Base-by-base conservation (phyloP, 2,888 invertebrate species). In the Oligia fasciuncula region DNA sequence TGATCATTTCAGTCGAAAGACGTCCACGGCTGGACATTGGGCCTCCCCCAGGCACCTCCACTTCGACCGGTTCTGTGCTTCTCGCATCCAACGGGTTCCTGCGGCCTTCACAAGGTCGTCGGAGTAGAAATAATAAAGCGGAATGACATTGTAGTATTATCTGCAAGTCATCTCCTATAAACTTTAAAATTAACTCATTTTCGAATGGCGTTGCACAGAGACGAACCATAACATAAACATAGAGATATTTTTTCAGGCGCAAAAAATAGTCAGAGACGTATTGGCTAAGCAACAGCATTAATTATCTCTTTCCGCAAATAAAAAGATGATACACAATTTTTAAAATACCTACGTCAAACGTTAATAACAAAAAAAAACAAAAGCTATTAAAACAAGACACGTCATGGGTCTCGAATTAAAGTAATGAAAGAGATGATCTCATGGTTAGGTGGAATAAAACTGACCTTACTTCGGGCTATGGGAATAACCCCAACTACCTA, bases 381-480 rank as follows among this genome's bases (percentile, higher is more conserved):
- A 63, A 57, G 49, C 46, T 71, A 57, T 71, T 67, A 51, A 23
- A 73, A 71, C 19, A 62, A 46, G 51, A 43, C 29, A 43, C 46
- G 62, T 67, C 71, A 75, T 77, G 80, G 76, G 65, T 73, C 71
- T 73, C 43, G 35, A 67, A 86, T 86, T 73, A 68, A 78, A 73
- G 51, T 73, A 51, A 71, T 40, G 57, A 78, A 86, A 49, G 2
- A 43, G 87, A 84, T 87, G 85, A 85, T 87, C 76, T 85, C 85
- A 85, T 72, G 46, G 35, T 57, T 63, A 70, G 51, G n/a, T 75
- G 74, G 63, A 78, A 86, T 70, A 60, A 19, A 63, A 14, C 71
- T 67, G 60, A 83, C 51, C 60, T 72, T 83, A 70, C 62, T 67
- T 73, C 46, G 17, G 66, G 51, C 17, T 40, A 62, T 11, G 79